These are phyloP conservation scores for Enteromius fasciolatus DNA, from an alignment of 2,797 vertebrate species.

Conservation along the genomic window DNA sequence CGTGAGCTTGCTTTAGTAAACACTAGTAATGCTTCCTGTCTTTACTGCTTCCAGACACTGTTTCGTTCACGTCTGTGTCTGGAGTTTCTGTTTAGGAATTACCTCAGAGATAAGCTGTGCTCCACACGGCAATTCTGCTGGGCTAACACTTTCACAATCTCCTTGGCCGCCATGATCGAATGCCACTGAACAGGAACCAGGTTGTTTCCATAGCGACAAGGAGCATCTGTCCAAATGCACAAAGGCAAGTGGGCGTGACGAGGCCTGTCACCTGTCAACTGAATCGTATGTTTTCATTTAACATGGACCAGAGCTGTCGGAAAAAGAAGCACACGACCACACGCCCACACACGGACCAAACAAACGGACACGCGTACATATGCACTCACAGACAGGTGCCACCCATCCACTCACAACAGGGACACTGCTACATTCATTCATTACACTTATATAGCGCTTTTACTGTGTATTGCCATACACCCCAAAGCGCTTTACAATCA, in stretches of 20 bases:
- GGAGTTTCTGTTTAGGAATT: not conserved
- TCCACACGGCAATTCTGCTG: not conserved
- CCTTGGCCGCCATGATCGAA: conserved; percentile 8
- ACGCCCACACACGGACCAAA: not conserved
- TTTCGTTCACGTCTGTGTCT: not conserved
- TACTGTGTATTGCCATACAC: too few species aligned
- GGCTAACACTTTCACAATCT: conserved; percentile 28
- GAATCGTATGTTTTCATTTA: conserved; percentile 36
- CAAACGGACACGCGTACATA: not conserved
- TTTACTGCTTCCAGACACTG: not conserved
- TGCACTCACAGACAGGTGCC: conserved; percentile 6
- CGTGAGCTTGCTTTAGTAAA: not conserved
- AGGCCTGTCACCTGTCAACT: conserved; percentile 39
- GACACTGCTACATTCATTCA: too few species aligned
- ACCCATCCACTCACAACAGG: not conserved
- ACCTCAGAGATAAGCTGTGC: conserved; percentile 5
- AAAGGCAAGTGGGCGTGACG: conserved; percentile 33
- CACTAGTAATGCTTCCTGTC: not conserved
- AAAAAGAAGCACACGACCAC: conserved; percentile 8
- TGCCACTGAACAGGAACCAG: conserved; percentile 24
- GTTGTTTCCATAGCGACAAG: conserved; percentile 54
- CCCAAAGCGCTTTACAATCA: too few species aligned
- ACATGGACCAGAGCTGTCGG: conserved; percentile 21
- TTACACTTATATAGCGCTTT: too few species aligned
- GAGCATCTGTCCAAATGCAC: conserved; percentile 40